phyloP scores from a whole-genome alignment of 2,888 invertebrate genomes.

The Caenorhabditis auriculariae region DNA sequence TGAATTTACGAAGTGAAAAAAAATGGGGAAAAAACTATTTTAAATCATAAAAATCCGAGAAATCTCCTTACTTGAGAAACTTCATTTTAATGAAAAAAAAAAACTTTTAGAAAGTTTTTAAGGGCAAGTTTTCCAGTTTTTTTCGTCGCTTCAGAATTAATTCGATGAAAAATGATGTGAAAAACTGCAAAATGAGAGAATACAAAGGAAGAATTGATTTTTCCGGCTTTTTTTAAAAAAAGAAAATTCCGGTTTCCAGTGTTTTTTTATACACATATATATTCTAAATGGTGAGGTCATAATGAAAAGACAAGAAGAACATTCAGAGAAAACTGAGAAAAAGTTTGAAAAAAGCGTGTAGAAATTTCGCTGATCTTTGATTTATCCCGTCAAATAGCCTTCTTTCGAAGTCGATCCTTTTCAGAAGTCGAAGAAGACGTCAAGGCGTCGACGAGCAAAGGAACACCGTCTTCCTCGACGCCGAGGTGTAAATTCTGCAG shows the following conservation, averaged over 20 bases:
- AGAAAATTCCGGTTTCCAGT: too few species aligned
- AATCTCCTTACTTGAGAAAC: not conserved
- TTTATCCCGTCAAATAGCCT: too few species aligned
- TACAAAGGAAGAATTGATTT: not conserved
- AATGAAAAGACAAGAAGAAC: not conserved
- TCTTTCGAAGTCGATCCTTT: not conserved
- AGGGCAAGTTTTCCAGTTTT: not conserved
- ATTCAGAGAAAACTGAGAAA: not conserved
- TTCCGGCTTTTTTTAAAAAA: too few species aligned
- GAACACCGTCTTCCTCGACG: too few species aligned
- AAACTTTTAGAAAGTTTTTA: conserved; percentile 1
- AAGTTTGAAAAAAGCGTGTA: not conserved
- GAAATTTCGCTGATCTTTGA: too few species aligned
- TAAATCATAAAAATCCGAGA: not conserved
- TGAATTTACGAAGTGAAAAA: not conserved
- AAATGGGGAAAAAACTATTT: not conserved
- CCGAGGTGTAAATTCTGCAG: conserved; percentile 15
- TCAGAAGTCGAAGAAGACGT: conserved; percentile 5
- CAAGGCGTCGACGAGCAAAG: too few species aligned
- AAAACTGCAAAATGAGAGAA: not conserved
- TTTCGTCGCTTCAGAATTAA: not conserved
- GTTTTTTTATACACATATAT: too few species aligned
- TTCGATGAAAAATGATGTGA: not conserved
- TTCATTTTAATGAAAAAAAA: not conserved
- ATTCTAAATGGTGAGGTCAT: too few species aligned